Evolutionary conservation across 2,888 invertebrate species (phyloP), one percentile per base, ranked within the genome.

Genomic region (Diloba caeruleocephala): DNA sequence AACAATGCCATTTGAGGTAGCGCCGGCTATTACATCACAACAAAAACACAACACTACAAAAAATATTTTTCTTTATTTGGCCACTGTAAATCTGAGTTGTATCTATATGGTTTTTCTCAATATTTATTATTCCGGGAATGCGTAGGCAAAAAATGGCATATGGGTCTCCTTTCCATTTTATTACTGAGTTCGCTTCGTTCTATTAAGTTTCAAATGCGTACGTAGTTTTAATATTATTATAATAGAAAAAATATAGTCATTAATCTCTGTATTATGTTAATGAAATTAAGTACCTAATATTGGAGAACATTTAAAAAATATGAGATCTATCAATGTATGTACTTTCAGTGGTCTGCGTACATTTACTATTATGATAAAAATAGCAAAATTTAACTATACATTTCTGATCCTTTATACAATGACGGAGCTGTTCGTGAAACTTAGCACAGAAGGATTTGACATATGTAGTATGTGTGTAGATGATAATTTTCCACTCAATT

Each of bases 371-470:
- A 66, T 25, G 21, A 34, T 42, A 33, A 49, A 38, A 38, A 55
- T 57, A 49, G 13, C 49, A 48, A 54, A 51, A 33, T 61, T 41
- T 52, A 58, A 49, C 7, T 37, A 73, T 63, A 73, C 59, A 44
- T 57, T 73, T 71, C 73, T 67, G 46, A 46, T 67, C 44, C 56
- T 70, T 60, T 70, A 50, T 67, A 73, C 45, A 57, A 52, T 63
- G 41, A 56, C 37, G 46, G 51, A 57, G 41, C 54, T 60, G 26
- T 67, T 69, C 56, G 57, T 59, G 41, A 68, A 75, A 75, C 57
- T 72, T 75, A 74, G 88, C 88, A 88, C 88, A 78, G 79, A 87
- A 55, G 88, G 88, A 88, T 88, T 88, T 88, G 87, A 87, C 41
- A 81, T 75, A 57, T 56, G 79, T 87, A 88, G 83, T 64, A 58